Evolutionary conservation across 2,797 vertebrate species (phyloP).

Genomic region (Gouania willdenowi): DNA sequence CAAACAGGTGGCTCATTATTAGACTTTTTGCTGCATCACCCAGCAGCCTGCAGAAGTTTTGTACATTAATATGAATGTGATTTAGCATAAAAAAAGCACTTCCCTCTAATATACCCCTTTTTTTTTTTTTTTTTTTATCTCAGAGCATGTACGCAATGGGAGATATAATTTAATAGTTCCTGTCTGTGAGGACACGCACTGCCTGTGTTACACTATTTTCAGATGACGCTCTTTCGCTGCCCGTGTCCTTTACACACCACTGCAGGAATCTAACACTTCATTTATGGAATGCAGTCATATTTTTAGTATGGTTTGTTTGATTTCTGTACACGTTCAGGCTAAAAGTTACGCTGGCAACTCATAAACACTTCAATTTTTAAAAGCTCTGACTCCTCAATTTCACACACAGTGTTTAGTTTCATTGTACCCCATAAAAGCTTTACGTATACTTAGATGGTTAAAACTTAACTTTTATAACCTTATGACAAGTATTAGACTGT

Average conservation of each 20-base stretch:
- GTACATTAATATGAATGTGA: conserved; percentile 7
- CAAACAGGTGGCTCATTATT: conserved; percentile 42
- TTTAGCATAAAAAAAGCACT: conserved; percentile 1
- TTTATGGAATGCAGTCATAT: conserved; percentile 36
- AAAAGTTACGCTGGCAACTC: conserved; percentile 11
- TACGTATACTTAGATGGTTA: too few species aligned
- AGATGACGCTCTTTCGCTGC: conserved; percentile 34
- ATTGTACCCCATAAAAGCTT: too few species aligned
- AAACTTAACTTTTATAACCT: too few species aligned
- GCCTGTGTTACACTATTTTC: conserved; percentile 38
- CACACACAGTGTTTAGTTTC: too few species aligned
- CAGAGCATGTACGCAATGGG: conserved; percentile 31
- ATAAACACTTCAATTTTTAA: conserved; percentile 8
- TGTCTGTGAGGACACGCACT: conserved; percentile 17
- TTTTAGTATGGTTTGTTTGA: conserved; percentile 44
- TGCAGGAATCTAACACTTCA: conserved; percentile 41
- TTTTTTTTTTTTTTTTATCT: too few species aligned
- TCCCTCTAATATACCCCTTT: not conserved
- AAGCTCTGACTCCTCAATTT: not conserved
- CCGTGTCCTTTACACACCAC: conserved; percentile 41
- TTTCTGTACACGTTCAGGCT: conserved; percentile 33
- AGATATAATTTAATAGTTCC: conserved; percentile 48
- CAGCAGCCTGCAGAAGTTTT: not conserved
- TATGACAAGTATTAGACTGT: too few species aligned
- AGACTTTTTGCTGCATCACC: not conserved